Evolutionary conservation across 2,888 invertebrate genomes (phyloP), one percentile per base, ranked within the genome.

Genomic region (Eulithis testata): DNA sequence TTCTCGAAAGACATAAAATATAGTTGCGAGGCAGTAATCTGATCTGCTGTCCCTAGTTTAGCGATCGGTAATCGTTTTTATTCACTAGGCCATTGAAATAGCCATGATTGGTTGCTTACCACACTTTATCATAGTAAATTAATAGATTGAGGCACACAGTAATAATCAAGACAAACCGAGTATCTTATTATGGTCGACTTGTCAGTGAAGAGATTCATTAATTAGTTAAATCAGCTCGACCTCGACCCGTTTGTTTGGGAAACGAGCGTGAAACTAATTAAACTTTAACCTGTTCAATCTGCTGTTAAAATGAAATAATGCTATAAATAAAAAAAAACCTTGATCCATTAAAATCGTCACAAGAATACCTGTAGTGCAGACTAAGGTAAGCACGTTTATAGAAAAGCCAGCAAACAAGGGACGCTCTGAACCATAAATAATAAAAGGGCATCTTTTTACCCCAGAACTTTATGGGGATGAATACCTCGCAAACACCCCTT

Each of bases 401-500:
- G 79, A 73, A 79, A 81, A 77, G 80, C 77, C 79, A 76, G 75
- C 74, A 67, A 76, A 84, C 84, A 83, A 76, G 80, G 78, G 79
- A 75, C 74, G 82, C 81, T 81, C 79, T 82, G 82, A 82, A 83
- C 83, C 82, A 85, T 88, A 85, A 86, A 85, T 89, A 88, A 87
- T 85, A 86, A 82, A 84, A 80, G 84, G 82, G 80, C 84, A 84
- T 80, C 80, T 84, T 83, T 84, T 82, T 85, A 83, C 80, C 77
- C 77, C 72, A 69, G 72, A 79, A 80, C 78, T 75, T 81, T 83
- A 80, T 76, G 75, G 79, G 74, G 76, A 74, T 74, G 75, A 81
- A 78, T 78, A 73, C 76, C 70, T 75, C 71, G 73, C 71, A 76
- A 76, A 76, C 74, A 77, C 66, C 70, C 73, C 70, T 72, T 75